Percentiles rank a stretch among this genome's conserved stretches.
These are phyloP conservation scores for Melanostoma mellinum DNA, from an alignment of 2,888 invertebrate species.

Conservation along the genomic window DNA sequence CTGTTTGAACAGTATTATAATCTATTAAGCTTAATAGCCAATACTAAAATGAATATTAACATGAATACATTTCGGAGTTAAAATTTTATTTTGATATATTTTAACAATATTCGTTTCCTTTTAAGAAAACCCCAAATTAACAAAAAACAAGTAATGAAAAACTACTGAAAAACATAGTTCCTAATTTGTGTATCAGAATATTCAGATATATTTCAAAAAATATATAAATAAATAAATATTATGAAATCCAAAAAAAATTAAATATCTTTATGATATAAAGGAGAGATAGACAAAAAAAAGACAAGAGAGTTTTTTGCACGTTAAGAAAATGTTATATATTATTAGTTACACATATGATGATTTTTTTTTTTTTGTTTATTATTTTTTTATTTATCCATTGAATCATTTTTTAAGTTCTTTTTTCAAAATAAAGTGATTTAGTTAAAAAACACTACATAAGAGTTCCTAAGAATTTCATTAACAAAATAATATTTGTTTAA, in stretches of 20 bases:
- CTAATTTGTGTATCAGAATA: slow-evolving; percentile 73
- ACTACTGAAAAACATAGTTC: slow-evolving; percentile 70
- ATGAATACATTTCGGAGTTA: slow-evolving; percentile 12
- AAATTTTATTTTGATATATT: neutral
- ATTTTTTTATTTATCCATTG: slow-evolving; percentile 27
- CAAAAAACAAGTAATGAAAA: slow-evolving; percentile 45
- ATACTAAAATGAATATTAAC: slow-evolving; percentile 41
- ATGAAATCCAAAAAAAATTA: slow-evolving; percentile 40
- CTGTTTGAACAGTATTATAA: slow-evolving; percentile 25
- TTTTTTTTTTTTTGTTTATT: slow-evolving; percentile 23
- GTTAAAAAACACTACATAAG: slow-evolving; percentile 34
- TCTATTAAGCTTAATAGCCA: slow-evolving; percentile 17
- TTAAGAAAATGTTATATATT: slow-evolving; percentile 8
- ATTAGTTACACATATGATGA: slow-evolving; percentile 14
- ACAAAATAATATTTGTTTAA: slow-evolving; percentile 42
- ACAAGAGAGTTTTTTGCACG: slow-evolving; percentile 47
- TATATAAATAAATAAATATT: slow-evolving; percentile 58
- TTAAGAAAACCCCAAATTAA: slow-evolving; percentile 25
- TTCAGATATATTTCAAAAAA: slow-evolving; percentile 42
- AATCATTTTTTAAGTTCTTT: slow-evolving; percentile 27
- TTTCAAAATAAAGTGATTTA: slow-evolving; percentile 3
- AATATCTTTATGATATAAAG: slow-evolving; percentile 49
- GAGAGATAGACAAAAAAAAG: slow-evolving; percentile 64
- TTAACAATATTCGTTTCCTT: slow-evolving; percentile 36
- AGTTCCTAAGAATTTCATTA: slow-evolving; percentile 65